A percentile compares a stretch with the other conserved stretches of the same genome.
These are phyloP conservation scores for Thelaira solivaga DNA, from an alignment of 2,888 invertebrate genomes.

Conservation along the genomic window DNA sequence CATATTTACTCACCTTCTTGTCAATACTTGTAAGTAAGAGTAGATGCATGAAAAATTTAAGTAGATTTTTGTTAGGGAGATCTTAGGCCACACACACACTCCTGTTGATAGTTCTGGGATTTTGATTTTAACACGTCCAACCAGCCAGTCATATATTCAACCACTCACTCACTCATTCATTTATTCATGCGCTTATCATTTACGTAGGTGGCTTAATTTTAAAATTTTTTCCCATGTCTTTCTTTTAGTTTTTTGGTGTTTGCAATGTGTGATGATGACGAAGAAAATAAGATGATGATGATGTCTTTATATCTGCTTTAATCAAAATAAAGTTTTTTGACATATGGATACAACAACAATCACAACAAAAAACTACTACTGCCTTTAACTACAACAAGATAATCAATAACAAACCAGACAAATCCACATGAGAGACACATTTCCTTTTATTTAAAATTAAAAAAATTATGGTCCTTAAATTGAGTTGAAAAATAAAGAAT, in stretches of 20 bases:
- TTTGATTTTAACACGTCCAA: constrained; percentile 54
- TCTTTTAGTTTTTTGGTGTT: constrained; percentile 36
- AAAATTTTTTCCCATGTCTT: not conserved
- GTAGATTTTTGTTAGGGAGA: constrained; percentile 54
- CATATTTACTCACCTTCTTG: constrained; percentile 35
- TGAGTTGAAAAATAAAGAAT: not conserved
- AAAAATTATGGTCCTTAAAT: constrained; percentile 38
- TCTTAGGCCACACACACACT: constrained; percentile 69
- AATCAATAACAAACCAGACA: not conserved
- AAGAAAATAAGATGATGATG: too few species aligned
- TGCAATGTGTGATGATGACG: too few species aligned
- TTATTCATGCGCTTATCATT: not conserved
- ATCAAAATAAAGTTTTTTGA: constrained; percentile 32
- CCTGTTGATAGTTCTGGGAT: constrained; percentile 64
- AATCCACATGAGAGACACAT: constrained; percentile 40
- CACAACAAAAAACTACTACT: too few species aligned
- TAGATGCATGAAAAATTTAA: constrained; percentile 7
- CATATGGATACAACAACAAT: constrained; percentile 26
- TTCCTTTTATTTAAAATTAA: not conserved
- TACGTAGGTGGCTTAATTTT: constrained; percentile 53
- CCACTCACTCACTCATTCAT: constrained; percentile 2
- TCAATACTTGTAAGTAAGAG: constrained; percentile 19
- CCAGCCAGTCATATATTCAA: not conserved
- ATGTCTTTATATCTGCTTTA: constrained; percentile 54
- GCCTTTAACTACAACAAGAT: too few species aligned